A percentile compares a stretch with the other conserved stretches of the same genome.
Conservation (phyloP, 1,140 invertebrate genomes). For the Pogonus chalceus region DNA sequence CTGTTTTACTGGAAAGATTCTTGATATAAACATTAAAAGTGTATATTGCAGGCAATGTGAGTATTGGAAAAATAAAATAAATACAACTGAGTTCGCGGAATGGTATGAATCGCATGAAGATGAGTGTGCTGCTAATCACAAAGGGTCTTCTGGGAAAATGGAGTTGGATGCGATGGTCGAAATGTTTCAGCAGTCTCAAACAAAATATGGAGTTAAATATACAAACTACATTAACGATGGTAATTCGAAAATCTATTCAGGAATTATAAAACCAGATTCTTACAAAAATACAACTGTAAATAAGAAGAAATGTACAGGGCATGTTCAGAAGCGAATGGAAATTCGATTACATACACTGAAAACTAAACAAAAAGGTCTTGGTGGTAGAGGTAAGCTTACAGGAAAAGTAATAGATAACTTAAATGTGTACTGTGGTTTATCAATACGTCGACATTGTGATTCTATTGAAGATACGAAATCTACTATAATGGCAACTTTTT, state of each 20-base stretch:
- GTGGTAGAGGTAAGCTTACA: conserved; percentile 20
- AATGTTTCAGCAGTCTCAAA: conserved; percentile 21
- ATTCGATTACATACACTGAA: conserved; percentile 16
- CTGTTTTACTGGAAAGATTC: conserved; percentile 21
- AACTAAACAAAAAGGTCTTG: conserved; percentile 17
- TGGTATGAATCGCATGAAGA: conserved; percentile 18
- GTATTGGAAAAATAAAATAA: conserved; percentile 12
- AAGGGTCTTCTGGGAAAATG: conserved; percentile 22
- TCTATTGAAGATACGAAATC: conserved; percentile 28
- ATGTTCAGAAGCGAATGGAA: conserved; percentile 24
- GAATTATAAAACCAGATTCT: conserved; percentile 13
- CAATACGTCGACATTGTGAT: conserved; percentile 25
- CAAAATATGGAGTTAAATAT: conserved; percentile 19
- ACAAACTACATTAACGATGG: conserved; percentile 23
- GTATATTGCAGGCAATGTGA: too few species aligned
- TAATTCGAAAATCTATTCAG: conserved; percentile 18
- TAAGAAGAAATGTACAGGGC: conserved; percentile 23
- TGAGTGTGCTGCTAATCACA: conserved; percentile 21
- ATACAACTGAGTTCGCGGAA: conserved; percentile 15
- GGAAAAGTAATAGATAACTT: conserved; percentile 23
- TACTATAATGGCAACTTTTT: conserved; percentile 27
- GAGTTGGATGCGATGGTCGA: conserved; percentile 21
- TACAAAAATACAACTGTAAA: conserved; percentile 14
- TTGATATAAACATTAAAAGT: too few species aligned
- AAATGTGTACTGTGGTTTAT: conserved; percentile 25